Evolutionary conservation across 2,113 vertebrate species (phyloP), one percentile per base, ranked within the genome.

Genomic region (Fukomys damarensis): DNA sequence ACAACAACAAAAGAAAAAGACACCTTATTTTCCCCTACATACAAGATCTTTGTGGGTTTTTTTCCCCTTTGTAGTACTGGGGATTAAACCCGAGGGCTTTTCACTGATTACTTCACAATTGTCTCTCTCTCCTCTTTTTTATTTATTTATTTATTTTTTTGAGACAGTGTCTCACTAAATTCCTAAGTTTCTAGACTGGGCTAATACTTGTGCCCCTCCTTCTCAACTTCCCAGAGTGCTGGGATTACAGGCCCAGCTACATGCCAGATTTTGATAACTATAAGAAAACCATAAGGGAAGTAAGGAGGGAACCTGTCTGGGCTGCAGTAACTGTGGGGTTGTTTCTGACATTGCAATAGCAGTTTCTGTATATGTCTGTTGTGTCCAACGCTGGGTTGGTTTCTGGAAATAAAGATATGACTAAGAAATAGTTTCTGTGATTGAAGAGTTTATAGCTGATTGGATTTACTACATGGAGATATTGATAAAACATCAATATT

Each of bases 281-380:
- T 16, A 49, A 49, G 52, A 43, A 19, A 72, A 28, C n/a, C 38
- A 6, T 1, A 16, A 32, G 77, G 43, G 24, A 46, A 43, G n/a
- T 12, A 30, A 79, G 46, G 32, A 86, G 63, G 22, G 22, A 17
- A 22, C 14, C 70, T 66, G 30, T 68, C 22, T 5, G 66, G 56
- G n/a, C 56, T 65, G 43, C 0, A 0, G n/a, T 7, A 26, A 49
- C 12, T 61, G 16, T 30, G 20, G 0, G 1, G 30, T 14, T 41
- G 6, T 41, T 66, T 74, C 68, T 74, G 46, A 86, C 16, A 26
- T 79, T 80, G 90, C 58, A 2, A 0, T 68, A 5, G 79, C 4
- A 35, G 16, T 49, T 68, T 76, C 46, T 89, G 3, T 20, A 19
- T 16, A 24, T 58, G 30, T n/a, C 10, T 80, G 24, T 24, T 56